A percentile compares a stretch with the other conserved stretches of the same genome.
These are phyloP conservation scores for Embidobia sp. DNA, from an alignment of 2,888 invertebrate genomes.

Conservation along the genomic window DNA sequence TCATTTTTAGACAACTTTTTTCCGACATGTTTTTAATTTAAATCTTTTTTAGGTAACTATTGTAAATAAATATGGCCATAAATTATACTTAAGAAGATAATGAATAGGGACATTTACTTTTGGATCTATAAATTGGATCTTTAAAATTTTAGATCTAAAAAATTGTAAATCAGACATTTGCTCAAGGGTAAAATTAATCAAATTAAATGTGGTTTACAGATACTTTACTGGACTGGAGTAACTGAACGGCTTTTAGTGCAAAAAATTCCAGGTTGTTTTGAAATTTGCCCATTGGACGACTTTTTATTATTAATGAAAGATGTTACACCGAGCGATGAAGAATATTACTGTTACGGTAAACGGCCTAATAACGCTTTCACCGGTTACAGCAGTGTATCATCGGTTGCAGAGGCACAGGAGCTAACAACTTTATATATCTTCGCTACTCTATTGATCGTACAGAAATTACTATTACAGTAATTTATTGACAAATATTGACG, in stretches of 20 bases:
- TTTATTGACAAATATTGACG: no score
- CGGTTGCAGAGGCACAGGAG: constrained; percentile 35
- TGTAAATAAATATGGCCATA: no score
- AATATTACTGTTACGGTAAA: constrained; percentile 68
- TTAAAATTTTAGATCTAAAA: not conserved
- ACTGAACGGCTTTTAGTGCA: constrained; percentile 74
- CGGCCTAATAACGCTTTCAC: constrained; percentile 4
- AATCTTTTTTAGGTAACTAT: no score
- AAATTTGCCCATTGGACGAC: constrained; percentile 77
- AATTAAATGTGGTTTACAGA: constrained; percentile 67
- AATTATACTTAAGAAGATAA: no score
- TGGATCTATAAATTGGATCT: no score
- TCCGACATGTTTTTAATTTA: no score
- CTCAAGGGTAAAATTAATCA: not conserved
- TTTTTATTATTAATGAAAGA: constrained; percentile 75
- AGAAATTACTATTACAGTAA: constrained; percentile 6
- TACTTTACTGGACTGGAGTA: constrained; percentile 79
- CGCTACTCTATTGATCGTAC: constrained; percentile 6
- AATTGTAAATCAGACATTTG: not conserved
- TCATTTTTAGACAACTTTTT: no score
- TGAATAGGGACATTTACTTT: no score
- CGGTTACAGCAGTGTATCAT: constrained; percentile 16
- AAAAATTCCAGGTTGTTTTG: constrained; percentile 77
- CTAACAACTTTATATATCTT: constrained; percentile 14
- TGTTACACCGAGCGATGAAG: constrained; percentile 74